A percentile compares a stretch with the other conserved stretches of the same genome.
phyloP scores from a whole-genome alignment of 2,888 invertebrate genomes.

The Drosophila melanosoma region DNA sequence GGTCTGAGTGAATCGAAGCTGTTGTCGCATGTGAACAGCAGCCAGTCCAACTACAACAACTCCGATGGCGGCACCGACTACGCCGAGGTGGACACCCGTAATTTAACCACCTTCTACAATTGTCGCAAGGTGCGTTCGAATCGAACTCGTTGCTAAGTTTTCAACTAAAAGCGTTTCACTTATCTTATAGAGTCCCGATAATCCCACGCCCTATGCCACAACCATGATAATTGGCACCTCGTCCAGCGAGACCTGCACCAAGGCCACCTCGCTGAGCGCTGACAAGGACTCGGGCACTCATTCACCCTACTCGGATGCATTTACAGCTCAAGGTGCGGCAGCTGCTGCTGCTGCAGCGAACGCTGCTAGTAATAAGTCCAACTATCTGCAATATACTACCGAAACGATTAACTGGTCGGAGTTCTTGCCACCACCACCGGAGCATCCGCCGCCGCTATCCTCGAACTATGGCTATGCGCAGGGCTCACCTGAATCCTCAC shows the following conservation, averaged over 20 bases:
- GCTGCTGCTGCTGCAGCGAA: conserved; percentile 61
- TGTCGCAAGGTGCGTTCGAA: conserved; percentile 86
- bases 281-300: conserved; percentile 85
- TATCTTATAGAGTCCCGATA: conserved; percentile 86
- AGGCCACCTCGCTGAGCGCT: conserved; percentile 84
- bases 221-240: conserved; percentile 88
- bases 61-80: conserved; percentile 87
- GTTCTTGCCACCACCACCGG: conserved; percentile 87
- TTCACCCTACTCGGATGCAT: conserved; percentile 84
- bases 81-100: conserved; percentile 88
- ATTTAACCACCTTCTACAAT: conserved; percentile 90
- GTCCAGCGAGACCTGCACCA: conserved; percentile 84
- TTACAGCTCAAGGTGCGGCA: conserved; percentile 70
- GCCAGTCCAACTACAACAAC: conserved; percentile 85
- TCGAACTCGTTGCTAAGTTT: neutral
- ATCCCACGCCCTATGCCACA: conserved; percentile 91
- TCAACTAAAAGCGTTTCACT: conserved; percentile 13
- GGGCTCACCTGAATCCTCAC: conserved; percentile 84
- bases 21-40: conserved; percentile 86
- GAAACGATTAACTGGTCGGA: conserved; percentile 87
- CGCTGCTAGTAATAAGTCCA: conserved; percentile 71
- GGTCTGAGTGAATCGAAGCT: conserved; percentile 87
- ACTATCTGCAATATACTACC: conserved; percentile 84
- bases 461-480: conserved; percentile 83
- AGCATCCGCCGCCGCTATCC: conserved; percentile 87